These are phyloP conservation scores for Anoncus sp. DNA, from an alignment of 2,888 invertebrate genomes.

Conservation along the genomic window DNA sequence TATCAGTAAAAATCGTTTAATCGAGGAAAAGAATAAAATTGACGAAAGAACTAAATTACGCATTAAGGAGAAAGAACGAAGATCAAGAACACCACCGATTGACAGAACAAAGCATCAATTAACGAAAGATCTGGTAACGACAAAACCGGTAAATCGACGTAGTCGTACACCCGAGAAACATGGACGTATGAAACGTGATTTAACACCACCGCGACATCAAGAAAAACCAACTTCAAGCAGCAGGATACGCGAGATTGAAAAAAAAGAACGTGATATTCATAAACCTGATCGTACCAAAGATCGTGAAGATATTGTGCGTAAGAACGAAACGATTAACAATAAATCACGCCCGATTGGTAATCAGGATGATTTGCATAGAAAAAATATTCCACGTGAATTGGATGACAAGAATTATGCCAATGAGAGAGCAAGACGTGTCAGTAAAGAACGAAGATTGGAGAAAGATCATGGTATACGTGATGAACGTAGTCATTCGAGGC, in stretches of 20 bases:
- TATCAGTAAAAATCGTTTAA: conserved; percentile 68
- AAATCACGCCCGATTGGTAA: conserved; percentile 72
- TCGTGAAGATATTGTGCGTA: conserved; percentile 74
- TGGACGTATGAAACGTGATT: conserved; percentile 74
- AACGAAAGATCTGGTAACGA: conserved; percentile 73
- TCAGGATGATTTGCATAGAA: conserved; percentile 81
- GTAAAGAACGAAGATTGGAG: conserved; percentile 77
- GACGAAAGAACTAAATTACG: conserved; percentile 78
- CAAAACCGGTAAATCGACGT: conserved; percentile 72
- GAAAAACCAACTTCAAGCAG: conserved; percentile 70
- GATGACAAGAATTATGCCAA: conserved; percentile 81
- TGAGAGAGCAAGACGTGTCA: conserved; percentile 84
- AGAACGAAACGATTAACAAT: conserved; percentile 68
- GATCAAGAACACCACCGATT: conserved; percentile 78
- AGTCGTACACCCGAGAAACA: conserved; percentile 80
- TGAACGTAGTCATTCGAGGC: conserved; percentile 73
- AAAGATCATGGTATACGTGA: conserved; percentile 75
- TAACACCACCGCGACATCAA: conserved; percentile 73
- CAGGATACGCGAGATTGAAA: conserved; percentile 75
- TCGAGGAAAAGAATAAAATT: conserved; percentile 75
- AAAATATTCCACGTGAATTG: conserved; percentile 78
- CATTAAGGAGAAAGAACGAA: conserved; percentile 79
- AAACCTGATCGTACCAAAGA: conserved; percentile 79
- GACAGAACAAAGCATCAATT: conserved; percentile 77
- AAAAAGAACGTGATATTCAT: conserved; percentile 77